Evolutionary conservation across 2,113 vertebrate species (phyloP).

Genomic region (Elephas maximus): DNA sequence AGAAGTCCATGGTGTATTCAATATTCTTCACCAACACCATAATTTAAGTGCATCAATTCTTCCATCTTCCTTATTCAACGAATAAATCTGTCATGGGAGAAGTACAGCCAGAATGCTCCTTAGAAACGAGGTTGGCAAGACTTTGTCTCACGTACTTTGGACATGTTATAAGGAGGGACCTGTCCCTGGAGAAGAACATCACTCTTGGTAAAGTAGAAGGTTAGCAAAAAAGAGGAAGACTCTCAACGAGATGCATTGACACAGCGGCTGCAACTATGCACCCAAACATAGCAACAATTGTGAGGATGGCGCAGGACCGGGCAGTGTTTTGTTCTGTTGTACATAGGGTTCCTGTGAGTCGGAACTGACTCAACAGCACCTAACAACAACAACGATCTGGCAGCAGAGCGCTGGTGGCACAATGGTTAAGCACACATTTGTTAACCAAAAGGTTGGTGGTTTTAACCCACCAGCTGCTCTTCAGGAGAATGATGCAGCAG

Average conservation of each 20-base stretch:
- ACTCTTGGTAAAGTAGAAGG: too few species aligned
- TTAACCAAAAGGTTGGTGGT: not conserved
- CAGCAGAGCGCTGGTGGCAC: not conserved
- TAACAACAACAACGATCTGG: not conserved
- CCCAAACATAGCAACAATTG: not conserved
- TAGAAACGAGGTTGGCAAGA: not conserved
- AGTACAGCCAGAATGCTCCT: not conserved
- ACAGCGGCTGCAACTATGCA: rapidly evolving
- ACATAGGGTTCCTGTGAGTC: not conserved
- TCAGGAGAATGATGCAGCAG: not conserved
- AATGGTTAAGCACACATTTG: not conserved
- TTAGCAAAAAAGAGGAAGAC: not conserved
- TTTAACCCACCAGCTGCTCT: not conserved
- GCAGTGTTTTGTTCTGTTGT: too few species aligned
- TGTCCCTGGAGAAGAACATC: not conserved
- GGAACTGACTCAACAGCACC: too few species aligned
- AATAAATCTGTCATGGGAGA: too few species aligned
- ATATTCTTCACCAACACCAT: too few species aligned
- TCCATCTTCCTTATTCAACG: too few species aligned
- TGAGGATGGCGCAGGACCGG: too few species aligned
- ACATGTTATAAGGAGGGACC: not conserved
- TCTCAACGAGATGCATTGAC: not conserved
- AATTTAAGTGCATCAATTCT: too few species aligned
- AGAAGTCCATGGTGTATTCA: too few species aligned
- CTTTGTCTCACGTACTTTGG: not conserved